Base-by-base conservation (phyloP, 2,797 vertebrate species). In the Peromyscus aztecus region DNA sequence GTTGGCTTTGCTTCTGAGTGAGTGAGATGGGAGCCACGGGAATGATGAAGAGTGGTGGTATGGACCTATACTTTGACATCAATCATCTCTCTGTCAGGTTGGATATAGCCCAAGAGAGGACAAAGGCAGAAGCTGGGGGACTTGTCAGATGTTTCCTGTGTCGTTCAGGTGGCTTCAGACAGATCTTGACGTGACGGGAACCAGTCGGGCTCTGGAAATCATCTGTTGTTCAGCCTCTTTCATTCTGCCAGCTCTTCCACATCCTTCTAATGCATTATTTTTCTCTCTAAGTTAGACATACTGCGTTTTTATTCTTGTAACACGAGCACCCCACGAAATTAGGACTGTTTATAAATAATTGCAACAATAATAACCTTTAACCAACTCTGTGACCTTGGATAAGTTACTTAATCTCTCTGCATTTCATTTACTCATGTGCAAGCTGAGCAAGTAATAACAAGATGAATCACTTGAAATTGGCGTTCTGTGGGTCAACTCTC, bases 331-430 rank as follows among this genome's bases (percentile, higher is more conserved):
- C 46, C n/a, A 65, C 19, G 0, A 89, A 46, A 80, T 93, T 93
- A 75, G 90, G 43, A 43, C 59, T 76, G 46, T 65, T 43, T 63
- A 73, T 49, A 92, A 63, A 61, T 89, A 92, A 94, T 86, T 92
- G 90, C 75, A 93, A 90, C 94, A 95, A 63, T 31, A 96, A 67
- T 76, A 94, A 21, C 61, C 52, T 83, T 82, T 94, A 46, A 24
- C 61, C 40, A 90, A 92, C 59, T 94, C 63, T 55, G n/a, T 85
- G 90, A 95, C 73, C 24, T 92, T 94, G 52, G 63, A 73, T 55
- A 85, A 87, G 46, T 96, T 34, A 49, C 52, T 63, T 94, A 88
- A 82, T 49, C 37, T 88, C 37, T 87, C 29, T 80, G 59, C 8
- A 89, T 49, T 73, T 75, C 65, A 84, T 71, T 83, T 94, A 34